Conservation (phyloP, 2,888 invertebrate genomes). For the Lasioglossum figueresi region DNA sequence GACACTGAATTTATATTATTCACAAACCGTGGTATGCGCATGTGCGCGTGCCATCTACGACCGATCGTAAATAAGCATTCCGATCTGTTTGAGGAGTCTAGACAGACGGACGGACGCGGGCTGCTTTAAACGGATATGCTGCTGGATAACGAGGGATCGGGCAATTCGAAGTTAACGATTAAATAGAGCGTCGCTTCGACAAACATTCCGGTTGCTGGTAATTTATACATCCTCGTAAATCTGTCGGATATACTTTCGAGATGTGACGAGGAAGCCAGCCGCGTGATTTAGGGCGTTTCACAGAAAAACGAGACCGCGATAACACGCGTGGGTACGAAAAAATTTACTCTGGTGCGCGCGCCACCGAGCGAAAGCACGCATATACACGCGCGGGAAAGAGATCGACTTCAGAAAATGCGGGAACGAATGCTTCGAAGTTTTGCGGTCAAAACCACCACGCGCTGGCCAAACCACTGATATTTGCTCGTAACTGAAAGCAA, state of each 20-base stretch:
- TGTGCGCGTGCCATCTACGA: neutral
- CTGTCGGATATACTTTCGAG: slow-evolving; percentile 51
- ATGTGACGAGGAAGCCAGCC: slow-evolving; percentile 60
- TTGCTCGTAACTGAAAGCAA: neutral
- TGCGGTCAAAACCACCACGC: neutral
- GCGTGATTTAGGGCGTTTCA: slow-evolving; percentile 48
- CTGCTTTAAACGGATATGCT: neutral
- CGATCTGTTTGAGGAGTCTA: neutral
- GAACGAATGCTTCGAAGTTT: slow-evolving; percentile 25
- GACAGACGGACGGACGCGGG: neutral
- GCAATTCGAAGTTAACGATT: slow-evolving; percentile 24
- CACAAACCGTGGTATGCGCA: neutral
- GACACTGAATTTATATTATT: slow-evolving; percentile 48
- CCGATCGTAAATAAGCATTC: slow-evolving; percentile 29
- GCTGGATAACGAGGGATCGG: neutral
- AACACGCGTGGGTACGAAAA: slow-evolving; percentile 35
- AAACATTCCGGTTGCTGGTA: slow-evolving; percentile 49
- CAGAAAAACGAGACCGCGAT: slow-evolving; percentile 32
- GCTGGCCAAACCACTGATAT: slow-evolving; percentile 12
- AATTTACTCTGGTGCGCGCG: slow-evolving; percentile 48
- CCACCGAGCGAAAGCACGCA: too few relatives aligned
- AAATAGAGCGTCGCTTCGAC: slow-evolving; percentile 25
- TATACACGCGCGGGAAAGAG: neutral
- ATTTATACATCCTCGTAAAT: slow-evolving; percentile 66
- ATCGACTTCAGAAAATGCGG: slow-evolving; percentile 40